Base-by-base conservation (phyloP, 1,140 invertebrate genomes). In the Drosophila subpulchrella region DNA sequence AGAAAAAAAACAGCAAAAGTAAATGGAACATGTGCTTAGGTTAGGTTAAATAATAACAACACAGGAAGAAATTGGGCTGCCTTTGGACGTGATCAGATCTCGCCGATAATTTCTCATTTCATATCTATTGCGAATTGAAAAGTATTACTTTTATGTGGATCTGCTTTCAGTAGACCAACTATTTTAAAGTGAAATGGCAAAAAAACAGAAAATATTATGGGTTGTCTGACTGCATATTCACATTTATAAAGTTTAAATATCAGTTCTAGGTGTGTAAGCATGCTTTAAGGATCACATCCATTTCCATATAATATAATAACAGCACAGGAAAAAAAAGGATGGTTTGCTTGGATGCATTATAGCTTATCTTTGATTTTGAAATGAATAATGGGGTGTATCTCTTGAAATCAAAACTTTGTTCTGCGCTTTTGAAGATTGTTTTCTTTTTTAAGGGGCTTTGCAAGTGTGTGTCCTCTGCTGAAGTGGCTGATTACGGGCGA, bases 21-120 rank as follows among this genome's bases (percentile, higher is more conserved):
- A 48, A 75, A 46, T 66, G 65, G 24, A 75, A 67, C 61, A 75
- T 75, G 60, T 66, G 72, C 68, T 73, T 73, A 41, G 62, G 15
- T 53, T 53, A 36, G 47, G 55, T 73, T 73, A 34, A 42, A 27
- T 39, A 66, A 65, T 39, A 20, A 55, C 36, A 36, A 38, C 32
- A 51, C 44, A 34, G 12, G 41, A 30, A 53, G 15, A 56, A 59
- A 39, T 32, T n/a, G 34, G 17, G 34, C 34, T 53, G 48, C 48
- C 8, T 6, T 32, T 20, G 32, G 50, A 36, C 2, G 1, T 36
- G 50, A 36, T n/a, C n/a, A n/a, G n/a, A n/a, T n/a, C n/a, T n/a
- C n/a, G n/a, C n/a, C n/a, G n/a, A n/a, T n/a, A n/a, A n/a, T n/a
- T 34, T 46, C 15, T 8, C 17, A 42, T 42, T 17, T 42, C 42